phyloP scores from a whole-genome alignment of 2,797 vertebrate genomes.

The Epinephelus awoara region DNA sequence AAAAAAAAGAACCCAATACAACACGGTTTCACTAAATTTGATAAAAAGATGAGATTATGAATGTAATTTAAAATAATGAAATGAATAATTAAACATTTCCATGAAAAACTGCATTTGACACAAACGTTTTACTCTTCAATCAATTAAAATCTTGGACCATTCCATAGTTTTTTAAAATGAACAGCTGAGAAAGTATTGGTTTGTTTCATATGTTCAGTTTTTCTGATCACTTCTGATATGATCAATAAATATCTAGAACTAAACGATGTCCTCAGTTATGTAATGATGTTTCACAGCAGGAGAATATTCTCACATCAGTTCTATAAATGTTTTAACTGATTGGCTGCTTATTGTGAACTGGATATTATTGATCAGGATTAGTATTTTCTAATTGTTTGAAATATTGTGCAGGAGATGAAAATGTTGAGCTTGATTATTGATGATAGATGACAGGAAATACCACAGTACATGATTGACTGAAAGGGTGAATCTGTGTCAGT shows the following conservation, averaged over 20 bases:
- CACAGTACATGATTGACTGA: background rate
- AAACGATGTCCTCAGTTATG: no score
- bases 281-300: no score
- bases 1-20: no score
- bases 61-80: background rate
- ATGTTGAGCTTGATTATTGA: slow-evolving; percentile 5
- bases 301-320: no score
- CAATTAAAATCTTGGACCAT: background rate
- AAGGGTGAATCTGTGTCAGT: background rate
- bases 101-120: background rate
- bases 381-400: background rate
- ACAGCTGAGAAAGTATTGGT: background rate
- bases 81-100: background rate
- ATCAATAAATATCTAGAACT: background rate
- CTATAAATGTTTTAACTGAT: background rate
- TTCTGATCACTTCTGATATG: background rate
- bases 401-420: background rate
- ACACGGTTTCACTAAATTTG: background rate
- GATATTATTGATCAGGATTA: background rate
- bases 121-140: background rate
- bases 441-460: background rate
- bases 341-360: background rate
- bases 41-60: background rate
- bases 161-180: background rate
- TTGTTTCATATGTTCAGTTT: background rate